Base-by-base conservation (phyloP, 2,797 vertebrate genomes). In the Orientallactaga sibirica region DNA sequence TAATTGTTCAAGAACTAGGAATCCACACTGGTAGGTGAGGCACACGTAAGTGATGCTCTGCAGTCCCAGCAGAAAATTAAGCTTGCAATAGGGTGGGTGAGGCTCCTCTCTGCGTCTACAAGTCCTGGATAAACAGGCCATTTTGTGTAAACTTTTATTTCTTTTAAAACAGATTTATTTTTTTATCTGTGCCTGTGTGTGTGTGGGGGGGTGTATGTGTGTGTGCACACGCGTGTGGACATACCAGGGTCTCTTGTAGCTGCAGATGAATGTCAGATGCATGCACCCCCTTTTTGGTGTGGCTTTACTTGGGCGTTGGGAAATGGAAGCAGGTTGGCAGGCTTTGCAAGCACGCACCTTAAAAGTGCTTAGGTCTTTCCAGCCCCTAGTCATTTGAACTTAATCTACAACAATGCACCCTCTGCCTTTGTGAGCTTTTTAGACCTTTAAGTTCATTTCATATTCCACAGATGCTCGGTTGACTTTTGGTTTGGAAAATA, bases 11-110 rank as follows among this genome's bases (percentile, higher is more conserved):
- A 67, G 37, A 71, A 79, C 10, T 4, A 70, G 33, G 7, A 67
- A 41, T 82, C 64, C 3, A n/a, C 22, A 9, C 33, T 33, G n/a
- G 1, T 5, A 0, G 3, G 22, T 9, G 0, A 5, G 7, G 16
- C 4, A 18, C n/a, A 68, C 14, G 5, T 52, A 22, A 1, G 1
- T 14, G 52, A 41, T 18, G 16, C 1, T 86, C 41, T 19, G 20
- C 52, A 22, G 25, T 7, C 6, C 81, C 16, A 25, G 64, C 5
- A 68, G 48, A 55, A 86, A 77, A 93, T n/a, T 41, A 83, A 80
- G 10, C 41, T 89, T 75, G 24, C 18, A 52, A 24, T 0, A 11
- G 2, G 33, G 43, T 73, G 33, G 8, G 25, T 52, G 16, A 29
- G 41, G 48, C 16, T 55, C 82, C 25, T 64, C 27, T 78, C 5